Evolutionary conservation across 2,113 vertebrate species (phyloP), one percentile per base, ranked within the genome.

Genomic region (Sprattus sprattus): DNA sequence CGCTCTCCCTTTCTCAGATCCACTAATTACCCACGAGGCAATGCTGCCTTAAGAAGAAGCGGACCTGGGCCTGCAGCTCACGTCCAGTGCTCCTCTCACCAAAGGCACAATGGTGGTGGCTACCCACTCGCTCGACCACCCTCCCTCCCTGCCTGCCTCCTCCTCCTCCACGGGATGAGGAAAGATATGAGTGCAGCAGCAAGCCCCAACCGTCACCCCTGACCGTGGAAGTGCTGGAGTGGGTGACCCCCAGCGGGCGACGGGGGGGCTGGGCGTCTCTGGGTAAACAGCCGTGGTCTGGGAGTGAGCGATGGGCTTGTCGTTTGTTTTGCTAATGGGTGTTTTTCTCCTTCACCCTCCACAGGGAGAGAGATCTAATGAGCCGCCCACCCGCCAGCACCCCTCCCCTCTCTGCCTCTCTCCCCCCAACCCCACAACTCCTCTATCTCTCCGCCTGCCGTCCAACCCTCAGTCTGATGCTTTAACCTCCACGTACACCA

Each of bases 311-410:
- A 91, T 91, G 89, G 91, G 88, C 88, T 84, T 88, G 83, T 92
- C 91, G 90, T 93, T 94, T 93, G 92, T 93, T 94, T 93, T 92
- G 92, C 92, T 95, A 94, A 93, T 93, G 92, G 91, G 85, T 92
- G 91, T 93, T 93, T 93, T 92, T 92, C 92, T 92, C 91, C 92
- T 89, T 89, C 89, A 87, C 90, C 87, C 92, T 92, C 93, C 87
- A 85, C 90, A 83, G 93, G 93, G 93, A 94, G 91, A 15, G 89
- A 85, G 83, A 90, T 91, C 91, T 94, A 94, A 93, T 93, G 92
- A 94, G 93, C 91, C 89, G 91, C 92, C 93, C 92, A 89, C 92
- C 92, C 90, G 85, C 54, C 64, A 75, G 22, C 20, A 39, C 71
- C 25, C 39, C 71, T 39, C 11, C 71, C 2, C 71, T 32, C 71